Base-by-base conservation (phyloP, 2,797 vertebrate genomes). In the Numenius phaeopus region DNA sequence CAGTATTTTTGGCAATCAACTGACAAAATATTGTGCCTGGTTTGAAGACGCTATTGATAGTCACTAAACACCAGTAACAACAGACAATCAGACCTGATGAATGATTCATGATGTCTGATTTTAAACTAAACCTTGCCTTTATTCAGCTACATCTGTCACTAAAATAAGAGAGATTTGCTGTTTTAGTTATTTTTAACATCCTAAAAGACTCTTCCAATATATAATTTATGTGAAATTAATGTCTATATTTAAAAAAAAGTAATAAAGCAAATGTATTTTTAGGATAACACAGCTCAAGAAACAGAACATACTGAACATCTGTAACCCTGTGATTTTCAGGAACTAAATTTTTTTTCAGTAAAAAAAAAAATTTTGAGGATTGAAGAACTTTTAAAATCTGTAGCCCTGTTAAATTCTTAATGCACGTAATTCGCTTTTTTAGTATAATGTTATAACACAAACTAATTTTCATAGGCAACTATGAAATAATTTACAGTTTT, bases 101-200 rank as follows among this genome's bases (percentile, higher is more conserved):
- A 90, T 92, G 91, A 95, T 92, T 96, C 83, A 81, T 92, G 66
- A 92, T 72, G 65, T 83, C 77, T 92, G 83, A 64, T 92, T 96
- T 94, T 90, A 80, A 90, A 90, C 72, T 87, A 95, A 90, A 79
- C 83, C 59, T 65, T 95, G 77, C 42, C 52, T 95, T 75, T 92
- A 91, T 44, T 89, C 66, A 81, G 59, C 61, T 86, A 72, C 83
- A 96, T 77, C 55, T 93, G 75, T 91, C 59, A 84, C 42, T 69
- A 78, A 83, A 82, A 72, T 54, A 67, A 89, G 78, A 87, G 49
- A 24, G 49, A 82, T 90, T 77, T 93, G n/a, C 46, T 61, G 79
- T 88, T 93, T 94, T 14, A 71, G 79, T 67, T 95, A 81, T 87
- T 93, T 94, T 94, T 94, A 94, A 88, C 54, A 49, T 44, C 22